These are phyloP conservation scores for Cheiracanthium punctorium DNA, from an alignment of 2,888 invertebrate genomes.

Conservation along the genomic window DNA sequence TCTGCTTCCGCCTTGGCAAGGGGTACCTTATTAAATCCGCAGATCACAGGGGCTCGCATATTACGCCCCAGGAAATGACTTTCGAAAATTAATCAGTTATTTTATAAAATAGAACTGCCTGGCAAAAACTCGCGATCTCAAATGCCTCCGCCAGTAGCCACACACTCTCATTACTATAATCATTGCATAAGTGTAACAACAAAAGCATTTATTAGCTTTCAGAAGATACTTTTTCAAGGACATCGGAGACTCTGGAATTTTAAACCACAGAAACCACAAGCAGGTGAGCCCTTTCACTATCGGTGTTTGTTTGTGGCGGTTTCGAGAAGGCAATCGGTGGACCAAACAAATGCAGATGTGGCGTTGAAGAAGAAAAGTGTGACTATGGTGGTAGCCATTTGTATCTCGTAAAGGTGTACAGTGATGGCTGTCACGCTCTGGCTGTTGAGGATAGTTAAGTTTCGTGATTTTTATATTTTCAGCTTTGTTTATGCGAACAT, in stretches of 20 bases:
- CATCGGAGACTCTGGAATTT: neutral
- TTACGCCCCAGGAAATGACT: too few species aligned
- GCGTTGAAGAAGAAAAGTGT: neutral
- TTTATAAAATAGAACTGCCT: too few species aligned
- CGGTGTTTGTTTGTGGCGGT: neutral
- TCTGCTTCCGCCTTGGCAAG: too few species aligned
- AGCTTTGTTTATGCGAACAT: neutral
- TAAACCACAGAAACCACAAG: conserved; percentile 52
- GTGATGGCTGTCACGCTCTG: neutral
- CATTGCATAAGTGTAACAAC: neutral
- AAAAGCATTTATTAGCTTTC: neutral
- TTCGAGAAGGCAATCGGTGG: too few species aligned
- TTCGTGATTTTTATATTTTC: neutral
- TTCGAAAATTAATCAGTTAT: too few species aligned
- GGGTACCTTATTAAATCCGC: too few species aligned
- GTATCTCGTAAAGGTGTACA: too few species aligned
- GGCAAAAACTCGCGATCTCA: too few species aligned
- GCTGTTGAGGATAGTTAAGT: neutral
- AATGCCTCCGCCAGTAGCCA: neutral
- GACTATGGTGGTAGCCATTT: neutral
- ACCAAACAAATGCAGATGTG: neutral
- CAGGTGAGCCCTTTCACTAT: conserved; percentile 26
- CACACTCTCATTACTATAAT: neutral
- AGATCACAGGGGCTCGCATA: too few species aligned
- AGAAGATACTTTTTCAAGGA: neutral